phyloP scores from a whole-genome alignment of 30 jellyfish, hydroid and myxozoan species.

The Phacellophora camtschatica region DNA sequence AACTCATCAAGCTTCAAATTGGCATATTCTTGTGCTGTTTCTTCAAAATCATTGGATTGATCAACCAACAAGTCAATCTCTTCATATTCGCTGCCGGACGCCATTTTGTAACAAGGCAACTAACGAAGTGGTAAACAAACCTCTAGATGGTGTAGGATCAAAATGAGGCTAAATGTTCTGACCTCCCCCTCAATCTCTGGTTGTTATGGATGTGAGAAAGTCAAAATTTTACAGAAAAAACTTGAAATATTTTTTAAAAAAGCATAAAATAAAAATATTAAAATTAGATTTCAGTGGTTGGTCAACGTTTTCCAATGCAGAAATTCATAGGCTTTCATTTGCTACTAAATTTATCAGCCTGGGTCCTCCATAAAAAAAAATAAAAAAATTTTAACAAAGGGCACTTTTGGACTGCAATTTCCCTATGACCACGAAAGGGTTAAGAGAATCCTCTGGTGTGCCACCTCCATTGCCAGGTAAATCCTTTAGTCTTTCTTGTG shows the following conservation, averaged over 20 bases:
- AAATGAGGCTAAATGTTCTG: neutral
- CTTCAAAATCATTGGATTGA: neutral
- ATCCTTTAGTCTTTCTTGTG: no score
- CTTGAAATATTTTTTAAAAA: no score
- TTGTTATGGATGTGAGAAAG: neutral
- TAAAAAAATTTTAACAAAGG: neutral
- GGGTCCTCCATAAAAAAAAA: neutral
- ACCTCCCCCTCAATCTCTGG: neutral
- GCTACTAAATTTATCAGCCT: neutral
- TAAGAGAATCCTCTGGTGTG: no score
- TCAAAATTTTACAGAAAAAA: neutral
- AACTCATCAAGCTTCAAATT: neutral
- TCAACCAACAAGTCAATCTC: neutral
- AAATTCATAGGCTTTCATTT: neutral
- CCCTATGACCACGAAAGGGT: constrained; percentile 17
- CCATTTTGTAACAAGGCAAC: constrained; percentile 4
- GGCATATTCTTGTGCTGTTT: neutral
- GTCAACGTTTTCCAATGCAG: neutral
- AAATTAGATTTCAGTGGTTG: neutral
- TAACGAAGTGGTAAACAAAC: no score
- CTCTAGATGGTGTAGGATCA: neutral
- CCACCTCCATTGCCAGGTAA: constrained; percentile 92
- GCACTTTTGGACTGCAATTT: neutral
- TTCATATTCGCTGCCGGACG: constrained; percentile 29
- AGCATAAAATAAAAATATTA: no score